phyloP scores from a whole-genome alignment of 2,113 vertebrate species.

The Isichthys henryi region DNA sequence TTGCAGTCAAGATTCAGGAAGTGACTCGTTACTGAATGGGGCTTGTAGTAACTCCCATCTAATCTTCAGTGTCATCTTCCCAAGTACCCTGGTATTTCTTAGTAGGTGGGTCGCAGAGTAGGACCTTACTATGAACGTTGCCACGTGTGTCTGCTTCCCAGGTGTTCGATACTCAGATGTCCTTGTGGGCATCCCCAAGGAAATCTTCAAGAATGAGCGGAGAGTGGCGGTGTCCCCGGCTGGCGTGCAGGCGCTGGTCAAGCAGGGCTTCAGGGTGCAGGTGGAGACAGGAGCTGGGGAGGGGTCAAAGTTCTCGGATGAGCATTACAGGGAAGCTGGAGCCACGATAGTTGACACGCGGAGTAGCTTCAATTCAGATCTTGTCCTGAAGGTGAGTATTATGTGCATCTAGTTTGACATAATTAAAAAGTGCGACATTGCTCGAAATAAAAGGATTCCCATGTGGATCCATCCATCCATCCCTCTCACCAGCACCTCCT shows the following conservation, averaged over 20 bases:
- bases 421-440: not conserved
- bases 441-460: not conserved
- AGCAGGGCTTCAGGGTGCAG: slow-evolving; percentile 60
- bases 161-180: slow-evolving; percentile 54
- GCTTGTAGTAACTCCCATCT: not conserved
- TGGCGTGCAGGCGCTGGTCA: slow-evolving; percentile 56
- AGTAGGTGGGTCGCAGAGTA: not conserved
- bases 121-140: not conserved
- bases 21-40: not conserved
- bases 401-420: not conserved
- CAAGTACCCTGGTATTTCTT: not conserved
- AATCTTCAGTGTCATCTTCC: not conserved
- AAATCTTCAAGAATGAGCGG: slow-evolving; percentile 54
- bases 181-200: slow-evolving; percentile 58
- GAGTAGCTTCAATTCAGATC: slow-evolving; percentile 50
- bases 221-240: slow-evolving; percentile 54
- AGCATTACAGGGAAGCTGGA: slow-evolving; percentile 49
- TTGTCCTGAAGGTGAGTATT: slow-evolving; percentile 56
- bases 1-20: not conserved
- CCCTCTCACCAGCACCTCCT: not conserved
- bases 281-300: slow-evolving; percentile 59
- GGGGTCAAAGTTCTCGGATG: slow-evolving; percentile 60
- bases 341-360: slow-evolving; percentile 53
- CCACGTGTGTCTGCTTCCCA: slow-evolving; percentile 29
- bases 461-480: not conserved